Base-by-base conservation (phyloP, 64 coral and sea anemone genomes). In the Montipora cactus region DNA sequence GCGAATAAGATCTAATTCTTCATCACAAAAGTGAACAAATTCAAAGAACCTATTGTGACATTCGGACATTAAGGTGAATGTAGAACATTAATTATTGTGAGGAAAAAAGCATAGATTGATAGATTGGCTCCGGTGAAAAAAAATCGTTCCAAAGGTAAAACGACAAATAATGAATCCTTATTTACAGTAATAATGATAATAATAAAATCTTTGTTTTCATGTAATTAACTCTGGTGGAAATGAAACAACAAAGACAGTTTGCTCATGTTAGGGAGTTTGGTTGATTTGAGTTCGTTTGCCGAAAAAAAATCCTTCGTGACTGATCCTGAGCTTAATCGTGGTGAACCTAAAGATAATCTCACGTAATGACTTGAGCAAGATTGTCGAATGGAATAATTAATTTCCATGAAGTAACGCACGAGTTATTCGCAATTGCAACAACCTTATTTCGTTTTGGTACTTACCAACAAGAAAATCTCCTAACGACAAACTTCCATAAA, bases 391-490 rank as follows among this genome's bases (percentile, higher is more conserved):
- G 11, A 64, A 64, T 64, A 64, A 64, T 64, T 4, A 64, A 14
- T 15, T 64, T 64, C 12, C 9, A 64, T 14, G 8, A 12, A 16
- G 64, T 68, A 7, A 20, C 5, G 14, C 20, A 4, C 19, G 4
- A 23, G 18, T 71, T 22, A 71, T 4, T 71, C 14, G 18, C 8
- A 71, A 71, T 67, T 67, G 21, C 18, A 22, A 23, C 18, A 71
- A 22, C 10, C 12, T 47, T 48, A 28, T 47, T 5, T 84, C 2
- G 5, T 4, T 84, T 49, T 72, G 49, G 1, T 50, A 86, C 82
- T 52, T 48, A 86, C 82, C 82, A 49, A 86, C 66, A 10, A 86
- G 44, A 22, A 86, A 64, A 20, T 86, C 82, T 21, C 82, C 82
- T 7, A 86, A 50, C 8, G 82, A 66, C 19, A 86, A 64, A 8